phyloP scores from a whole-genome alignment of 2,888 invertebrate genomes.

The Anticlea derivata region DNA sequence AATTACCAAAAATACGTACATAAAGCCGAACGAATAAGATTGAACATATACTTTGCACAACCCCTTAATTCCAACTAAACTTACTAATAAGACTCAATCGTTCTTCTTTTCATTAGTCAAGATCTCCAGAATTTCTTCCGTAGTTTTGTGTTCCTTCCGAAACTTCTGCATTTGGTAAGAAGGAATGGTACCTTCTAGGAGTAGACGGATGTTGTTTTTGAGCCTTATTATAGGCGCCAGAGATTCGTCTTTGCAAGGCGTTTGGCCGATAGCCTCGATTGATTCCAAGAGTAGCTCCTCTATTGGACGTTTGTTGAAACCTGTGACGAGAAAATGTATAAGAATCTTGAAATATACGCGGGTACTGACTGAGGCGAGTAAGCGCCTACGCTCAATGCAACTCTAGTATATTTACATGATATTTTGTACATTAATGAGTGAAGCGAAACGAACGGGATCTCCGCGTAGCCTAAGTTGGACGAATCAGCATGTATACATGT shows the following conservation, averaged over 20 bases:
- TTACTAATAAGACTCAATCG: constrained; percentile 14
- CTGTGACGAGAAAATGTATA: constrained; percentile 52
- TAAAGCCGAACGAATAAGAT: background rate
- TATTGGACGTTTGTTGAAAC: constrained; percentile 88
- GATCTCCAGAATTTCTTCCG: constrained; percentile 91
- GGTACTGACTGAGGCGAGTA: constrained; percentile 4
- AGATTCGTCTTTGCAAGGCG: constrained; percentile 84
- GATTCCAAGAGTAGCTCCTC: constrained; percentile 92
- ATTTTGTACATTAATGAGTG: too few species aligned
- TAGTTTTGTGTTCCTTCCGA: constrained; percentile 88
- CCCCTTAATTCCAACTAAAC: constrained; percentile 1
- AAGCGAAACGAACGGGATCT: too few species aligned
- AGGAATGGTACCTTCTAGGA: constrained; percentile 92
- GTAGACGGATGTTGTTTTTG: constrained; percentile 89
- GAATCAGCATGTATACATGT: too few species aligned
- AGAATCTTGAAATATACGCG: constrained; percentile 10
- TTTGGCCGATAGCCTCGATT: constrained; percentile 88
- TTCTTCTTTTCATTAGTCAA: constrained; percentile 81
- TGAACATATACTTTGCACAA: constrained; percentile 16
- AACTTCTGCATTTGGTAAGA: constrained; percentile 90
- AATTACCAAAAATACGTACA: background rate
- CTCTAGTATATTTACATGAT: constrained; percentile 1
- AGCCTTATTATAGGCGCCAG: constrained; percentile 86
- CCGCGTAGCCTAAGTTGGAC: too few species aligned
- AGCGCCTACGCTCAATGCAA: background rate